Evolutionary conservation across 2,888 invertebrate species (phyloP).

Genomic region (Caenorhabditis angaria): DNA sequence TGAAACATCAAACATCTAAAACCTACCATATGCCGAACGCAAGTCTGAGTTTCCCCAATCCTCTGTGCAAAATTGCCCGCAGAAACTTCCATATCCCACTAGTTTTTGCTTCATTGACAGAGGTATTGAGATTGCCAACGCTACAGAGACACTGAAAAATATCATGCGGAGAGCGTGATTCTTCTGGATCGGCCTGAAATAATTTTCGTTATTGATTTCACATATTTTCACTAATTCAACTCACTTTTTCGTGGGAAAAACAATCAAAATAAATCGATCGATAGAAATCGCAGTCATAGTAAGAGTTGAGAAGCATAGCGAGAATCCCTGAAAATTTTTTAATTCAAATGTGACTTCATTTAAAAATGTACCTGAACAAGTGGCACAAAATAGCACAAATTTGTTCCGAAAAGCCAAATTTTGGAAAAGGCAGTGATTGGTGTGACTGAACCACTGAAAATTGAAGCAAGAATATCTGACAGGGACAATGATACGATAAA

Average conservation of each 20-base stretch:
- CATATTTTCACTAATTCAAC: not conserved
- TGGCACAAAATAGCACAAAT: conserved; percentile 89
- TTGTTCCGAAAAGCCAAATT: conserved; percentile 90
- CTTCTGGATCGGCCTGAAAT: conserved; percentile 64
- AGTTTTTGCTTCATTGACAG: conserved; percentile 63
- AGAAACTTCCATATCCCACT: conserved; percentile 40
- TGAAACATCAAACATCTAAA: not conserved
- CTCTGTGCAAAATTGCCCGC: conserved; percentile 66
- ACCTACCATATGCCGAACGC: conserved; percentile 57
- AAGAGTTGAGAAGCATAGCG: conserved; percentile 94
- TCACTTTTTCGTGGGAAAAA: conserved; percentile 66
- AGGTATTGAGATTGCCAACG: conserved; percentile 62
- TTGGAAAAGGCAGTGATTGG: conserved; percentile 90
- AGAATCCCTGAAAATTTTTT: conserved; percentile 78
- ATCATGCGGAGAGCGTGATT: conserved; percentile 65
- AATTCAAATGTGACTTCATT: not conserved
- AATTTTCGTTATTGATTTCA: not conserved
- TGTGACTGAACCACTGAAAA: conserved; percentile 89
- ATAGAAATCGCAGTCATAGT: conserved; percentile 96
- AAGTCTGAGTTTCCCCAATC: conserved; percentile 60
- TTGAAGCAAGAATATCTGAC: conserved; percentile 90
- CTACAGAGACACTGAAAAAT: conserved; percentile 56
- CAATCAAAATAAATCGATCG: conserved; percentile 80
- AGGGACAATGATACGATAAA: conserved; percentile 68
- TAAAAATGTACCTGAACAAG: conserved; percentile 81